Base-by-base conservation (phyloP, 1,140 invertebrate species). In the Mizuhopecten yessoensis region DNA sequence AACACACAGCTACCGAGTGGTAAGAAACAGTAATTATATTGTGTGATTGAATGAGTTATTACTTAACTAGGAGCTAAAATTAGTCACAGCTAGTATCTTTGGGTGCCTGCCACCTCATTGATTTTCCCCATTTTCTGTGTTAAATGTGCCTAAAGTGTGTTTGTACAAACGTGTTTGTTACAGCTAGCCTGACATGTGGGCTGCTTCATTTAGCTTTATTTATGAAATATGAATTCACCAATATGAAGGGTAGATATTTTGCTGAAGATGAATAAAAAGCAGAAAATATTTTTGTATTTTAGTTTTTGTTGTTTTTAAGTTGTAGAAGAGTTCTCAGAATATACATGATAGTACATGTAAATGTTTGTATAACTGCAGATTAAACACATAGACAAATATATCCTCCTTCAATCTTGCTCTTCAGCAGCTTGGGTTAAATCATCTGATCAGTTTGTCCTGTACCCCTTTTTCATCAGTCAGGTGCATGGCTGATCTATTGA, bases 201-300 rank as follows among this genome's bases (percentile, higher is more conserved):
- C 57, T 75, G 57, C 57, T 75, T 75, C 57, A 29, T 75, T 75
- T 75, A 75, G 57, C 57, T 75, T 75, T 75, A 75, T 75, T 75
- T 75, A 75, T 75, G 23, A 75, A 29, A 75, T 75, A 75, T 75
- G 23, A n/a, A 75, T 75, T 75, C 57, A 75, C 57, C 57, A 75
- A 75, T 75, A 75, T 75, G 57, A 75, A 75, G 57, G 57, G 57
- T 75, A 75, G 57, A 75, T 75, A 75, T 75, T 75, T 75, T 75
- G 57, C 57, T 75, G 57, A 75, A 29, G 57, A 75, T 75, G n/a
- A 75, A 75, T 75, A 75, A 75, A 75, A 45, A 29, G 17, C 57
- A 75, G 57, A 75, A 75, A 75, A 75, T 29, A 75, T 29, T 75
- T 23, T 57, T 75, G 23, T 5, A 29, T n/a, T n/a, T n/a, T 7